Percentiles rank a stretch among this genome's conserved stretches.
phyloP scores from a whole-genome alignment of 2,888 invertebrate genomes.

The Plagiodera versicolora region DNA sequence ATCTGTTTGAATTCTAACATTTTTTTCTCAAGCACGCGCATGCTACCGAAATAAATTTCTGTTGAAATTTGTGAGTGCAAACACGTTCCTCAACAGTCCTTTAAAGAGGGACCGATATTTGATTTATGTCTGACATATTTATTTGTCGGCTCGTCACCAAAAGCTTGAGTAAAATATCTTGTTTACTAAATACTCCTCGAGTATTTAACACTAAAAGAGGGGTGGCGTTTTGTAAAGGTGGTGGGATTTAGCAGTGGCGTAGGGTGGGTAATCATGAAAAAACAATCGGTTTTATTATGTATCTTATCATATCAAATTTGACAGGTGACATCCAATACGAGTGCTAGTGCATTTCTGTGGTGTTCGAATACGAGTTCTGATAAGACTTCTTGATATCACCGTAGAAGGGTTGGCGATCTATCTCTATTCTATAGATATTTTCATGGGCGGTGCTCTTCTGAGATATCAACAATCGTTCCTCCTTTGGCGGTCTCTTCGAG shows the following conservation, averaged over 20 bases:
- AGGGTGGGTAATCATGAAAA: background rate
- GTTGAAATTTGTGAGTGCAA: background rate
- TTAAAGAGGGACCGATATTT: constrained; percentile 18
- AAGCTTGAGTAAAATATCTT: constrained; percentile 43
- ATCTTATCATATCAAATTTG: too few relatives aligned
- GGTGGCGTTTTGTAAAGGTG: constrained; percentile 17
- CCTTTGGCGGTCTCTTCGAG: too few relatives aligned
- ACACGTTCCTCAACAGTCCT: constrained; percentile 18
- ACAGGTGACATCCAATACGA: too few relatives aligned
- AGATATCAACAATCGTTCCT: too few relatives aligned
- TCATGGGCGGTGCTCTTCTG: too few relatives aligned
- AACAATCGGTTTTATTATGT: too few relatives aligned
- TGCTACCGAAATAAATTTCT: background rate
- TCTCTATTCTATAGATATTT: too few relatives aligned
- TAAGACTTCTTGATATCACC: too few relatives aligned
- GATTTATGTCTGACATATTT: constrained; percentile 33
- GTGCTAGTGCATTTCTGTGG: too few relatives aligned
- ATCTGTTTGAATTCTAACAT: background rate
- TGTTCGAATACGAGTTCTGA: too few relatives aligned
- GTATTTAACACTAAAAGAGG: constrained; percentile 29
- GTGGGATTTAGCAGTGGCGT: constrained; percentile 14
- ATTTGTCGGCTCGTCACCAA: constrained; percentile 31
- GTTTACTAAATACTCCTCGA: constrained; percentile 43
- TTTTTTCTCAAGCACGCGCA: background rate
- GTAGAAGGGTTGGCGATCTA: too few relatives aligned